These are phyloP conservation scores for Cyprinodon tularosa DNA, from an alignment of 2,113 vertebrate species.

Conservation along the genomic window DNA sequence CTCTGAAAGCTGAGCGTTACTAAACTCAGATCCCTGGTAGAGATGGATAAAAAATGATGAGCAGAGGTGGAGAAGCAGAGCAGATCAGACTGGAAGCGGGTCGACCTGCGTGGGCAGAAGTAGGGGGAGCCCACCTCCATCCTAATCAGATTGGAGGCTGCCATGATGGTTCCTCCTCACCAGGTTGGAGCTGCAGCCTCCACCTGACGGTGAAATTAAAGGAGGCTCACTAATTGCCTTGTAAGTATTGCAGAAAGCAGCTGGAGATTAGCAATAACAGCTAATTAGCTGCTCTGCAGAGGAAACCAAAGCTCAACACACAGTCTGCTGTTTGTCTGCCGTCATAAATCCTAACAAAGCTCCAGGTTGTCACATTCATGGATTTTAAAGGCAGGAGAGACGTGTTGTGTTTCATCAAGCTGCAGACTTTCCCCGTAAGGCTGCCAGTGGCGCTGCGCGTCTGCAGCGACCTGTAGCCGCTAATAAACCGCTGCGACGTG, in stretches of 20 bases:
- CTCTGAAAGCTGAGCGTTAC: too few species aligned
- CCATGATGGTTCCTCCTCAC: too few species aligned
- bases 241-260: conserved; percentile 62
- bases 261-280: conserved; percentile 72
- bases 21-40: too few species aligned
- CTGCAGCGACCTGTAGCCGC: conserved; percentile 18
- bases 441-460: too few species aligned
- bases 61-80: too few species aligned
- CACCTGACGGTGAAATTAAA: conserved; percentile 38
- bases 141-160: too few species aligned
- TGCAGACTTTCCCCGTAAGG: too few species aligned
- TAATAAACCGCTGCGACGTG: conserved; percentile 26
- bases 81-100: too few species aligned
- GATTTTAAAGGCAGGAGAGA: conserved; percentile 19
- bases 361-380: conserved; percentile 22
- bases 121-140: too few species aligned
- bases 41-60: too few species aligned
- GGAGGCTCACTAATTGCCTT: conserved; percentile 57
- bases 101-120: too few species aligned
- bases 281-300: conserved; percentile 51
- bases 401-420: background rate
- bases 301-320: conserved; percentile 57
- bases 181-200: background rate
- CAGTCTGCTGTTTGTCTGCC: conserved; percentile 30
- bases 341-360: conserved; percentile 54